Conservation (phyloP, 1,140 invertebrate species). For the Drosophila sturtevanti region DNA sequence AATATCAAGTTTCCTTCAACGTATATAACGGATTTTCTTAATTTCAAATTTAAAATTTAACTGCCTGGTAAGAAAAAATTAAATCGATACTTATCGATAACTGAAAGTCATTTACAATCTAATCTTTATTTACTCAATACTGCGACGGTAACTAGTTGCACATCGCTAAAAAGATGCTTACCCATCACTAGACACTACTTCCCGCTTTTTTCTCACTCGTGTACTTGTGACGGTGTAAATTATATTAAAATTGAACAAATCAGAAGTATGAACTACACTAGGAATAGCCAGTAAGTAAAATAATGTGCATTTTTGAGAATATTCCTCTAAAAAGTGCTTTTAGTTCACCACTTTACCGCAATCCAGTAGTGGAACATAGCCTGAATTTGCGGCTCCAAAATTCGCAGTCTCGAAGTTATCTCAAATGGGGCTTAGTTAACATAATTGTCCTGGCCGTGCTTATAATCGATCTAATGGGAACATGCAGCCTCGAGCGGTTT, state of each 20-base stretch:
- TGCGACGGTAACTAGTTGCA: too few species aligned
- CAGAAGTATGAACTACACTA: slow-evolving; percentile 34
- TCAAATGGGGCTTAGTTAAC: slow-evolving; percentile 74
- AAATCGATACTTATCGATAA: not conserved
- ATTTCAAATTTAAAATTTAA: not conserved
- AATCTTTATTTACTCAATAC: too few species aligned
- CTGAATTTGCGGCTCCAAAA: slow-evolving; percentile 54
- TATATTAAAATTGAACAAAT: not conserved
- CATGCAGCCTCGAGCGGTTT: slow-evolving; percentile 25
- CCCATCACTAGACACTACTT: slow-evolving; percentile 1
- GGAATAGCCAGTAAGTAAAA: slow-evolving; percentile 26
- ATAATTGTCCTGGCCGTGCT: slow-evolving; percentile 55
- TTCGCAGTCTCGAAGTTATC: slow-evolving; percentile 49
- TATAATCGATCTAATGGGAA: slow-evolving; percentile 58
- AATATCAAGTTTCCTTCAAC: not conserved
- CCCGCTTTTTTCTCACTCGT: slow-evolving; percentile 25
- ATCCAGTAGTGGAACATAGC: slow-evolving; percentile 48
- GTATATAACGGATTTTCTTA: too few species aligned
- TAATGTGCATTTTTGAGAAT: accelerated
- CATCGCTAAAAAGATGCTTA: not conserved
- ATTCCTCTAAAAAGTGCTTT: not conserved
- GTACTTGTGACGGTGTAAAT: not conserved
- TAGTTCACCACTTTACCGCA: slow-evolving; percentile 41
- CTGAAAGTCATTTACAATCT: too few species aligned
- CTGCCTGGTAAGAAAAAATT: too few species aligned